These are phyloP conservation scores for Lepidothrix coronata DNA, from an alignment of 2,113 vertebrate genomes.

Conservation along the genomic window DNA sequence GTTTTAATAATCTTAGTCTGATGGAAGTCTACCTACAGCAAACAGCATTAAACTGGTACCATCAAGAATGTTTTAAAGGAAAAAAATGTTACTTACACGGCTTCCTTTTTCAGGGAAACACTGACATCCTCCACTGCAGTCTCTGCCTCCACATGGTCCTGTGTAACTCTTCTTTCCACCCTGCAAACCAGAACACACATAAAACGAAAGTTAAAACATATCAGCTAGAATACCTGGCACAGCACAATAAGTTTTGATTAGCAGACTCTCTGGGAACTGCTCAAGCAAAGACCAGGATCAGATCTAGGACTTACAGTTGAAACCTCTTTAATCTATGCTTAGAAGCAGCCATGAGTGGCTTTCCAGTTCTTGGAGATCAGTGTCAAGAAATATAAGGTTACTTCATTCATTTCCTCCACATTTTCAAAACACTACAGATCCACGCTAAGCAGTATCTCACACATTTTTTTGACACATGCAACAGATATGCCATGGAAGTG, in stretches of 20 bases:
- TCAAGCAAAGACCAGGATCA: neutral
- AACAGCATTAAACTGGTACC: neutral
- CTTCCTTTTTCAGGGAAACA: conserved; percentile 96
- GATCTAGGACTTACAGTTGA: neutral
- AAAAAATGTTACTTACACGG: conserved; percentile 81
- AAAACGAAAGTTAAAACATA: neutral
- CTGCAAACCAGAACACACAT: conserved; percentile 72
- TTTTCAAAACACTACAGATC: neutral
- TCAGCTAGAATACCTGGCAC: neutral
- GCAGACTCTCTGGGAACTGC: neutral
- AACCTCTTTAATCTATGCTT: neutral
- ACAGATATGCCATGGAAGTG: conserved; percentile 4
- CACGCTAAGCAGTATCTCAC: neutral
- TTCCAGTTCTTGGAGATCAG: neutral
- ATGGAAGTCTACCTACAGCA: neutral
- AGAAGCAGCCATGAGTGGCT: neutral
- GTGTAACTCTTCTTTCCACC: conserved; percentile 85
- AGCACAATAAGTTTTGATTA: neutral
- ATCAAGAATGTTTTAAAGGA: neutral
- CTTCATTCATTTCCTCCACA: conserved; percentile 2
- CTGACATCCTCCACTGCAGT: conserved; percentile 92
- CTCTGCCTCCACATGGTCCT: conserved; percentile 91
- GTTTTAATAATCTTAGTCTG: neutral
- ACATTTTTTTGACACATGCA: conserved; percentile 17
- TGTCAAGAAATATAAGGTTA: neutral